A percentile compares a stretch with the other conserved stretches of the same genome.
phyloP scores from a whole-genome alignment of 2,113 vertebrate species.

The Lepus americanus region DNA sequence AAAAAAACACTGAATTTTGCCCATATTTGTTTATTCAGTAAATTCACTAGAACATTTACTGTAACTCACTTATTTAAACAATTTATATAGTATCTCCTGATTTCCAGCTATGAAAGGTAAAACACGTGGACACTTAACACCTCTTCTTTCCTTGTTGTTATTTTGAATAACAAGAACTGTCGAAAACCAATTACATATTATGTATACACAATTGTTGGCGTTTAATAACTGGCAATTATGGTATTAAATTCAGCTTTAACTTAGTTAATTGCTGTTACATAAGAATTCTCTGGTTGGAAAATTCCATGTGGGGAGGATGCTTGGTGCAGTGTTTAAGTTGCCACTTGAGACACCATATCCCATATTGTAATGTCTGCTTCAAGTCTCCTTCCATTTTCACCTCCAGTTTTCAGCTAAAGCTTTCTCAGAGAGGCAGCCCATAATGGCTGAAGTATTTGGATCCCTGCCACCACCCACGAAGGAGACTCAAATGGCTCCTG shows the following conservation, averaged over 20 bases:
- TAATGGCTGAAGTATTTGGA: no score
- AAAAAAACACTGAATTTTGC: constrained; percentile 20
- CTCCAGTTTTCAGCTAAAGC: no score
- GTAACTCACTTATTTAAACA: neutral
- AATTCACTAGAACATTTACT: neutral
- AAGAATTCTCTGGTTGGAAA: neutral
- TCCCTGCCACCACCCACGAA: no score
- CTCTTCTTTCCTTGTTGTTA: neutral
- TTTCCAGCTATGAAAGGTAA: neutral
- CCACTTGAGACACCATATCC: no score
- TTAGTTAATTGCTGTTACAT: neutral
- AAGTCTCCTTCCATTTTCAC: no score
- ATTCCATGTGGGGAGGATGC: neutral
- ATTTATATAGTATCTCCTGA: neutral
- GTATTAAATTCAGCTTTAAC: neutral
- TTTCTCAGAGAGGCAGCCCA: no score
- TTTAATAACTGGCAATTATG: neutral
- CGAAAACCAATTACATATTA: neutral
- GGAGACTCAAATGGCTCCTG: no score
- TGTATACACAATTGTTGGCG: neutral
- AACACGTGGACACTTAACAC: neutral
- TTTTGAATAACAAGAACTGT: neutral
- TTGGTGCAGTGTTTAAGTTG: no score
- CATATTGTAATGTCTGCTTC: no score
- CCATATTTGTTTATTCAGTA: neutral